Percentiles rank a stretch among this genome's conserved stretches.
These are phyloP conservation scores for Heteromyza rotundicornis DNA, from an alignment of 2,888 invertebrate species.

Conservation along the genomic window DNA sequence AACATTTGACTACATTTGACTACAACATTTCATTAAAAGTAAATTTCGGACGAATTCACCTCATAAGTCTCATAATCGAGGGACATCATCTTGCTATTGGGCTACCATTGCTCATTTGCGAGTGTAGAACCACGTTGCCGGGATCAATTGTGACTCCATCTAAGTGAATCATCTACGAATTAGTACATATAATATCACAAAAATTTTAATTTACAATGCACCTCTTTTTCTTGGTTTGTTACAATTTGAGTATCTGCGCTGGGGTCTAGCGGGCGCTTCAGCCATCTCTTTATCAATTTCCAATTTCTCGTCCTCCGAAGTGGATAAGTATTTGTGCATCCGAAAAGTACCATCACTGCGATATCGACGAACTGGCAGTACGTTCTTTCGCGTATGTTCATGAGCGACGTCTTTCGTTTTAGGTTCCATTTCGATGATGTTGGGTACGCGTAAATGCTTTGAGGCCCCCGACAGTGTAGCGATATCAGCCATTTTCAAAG, in stretches of 20 bases:
- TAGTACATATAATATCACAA: background rate
- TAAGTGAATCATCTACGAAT: slow-evolving; percentile 12
- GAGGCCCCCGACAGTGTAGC: background rate
- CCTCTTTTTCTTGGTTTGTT: slow-evolving; percentile 19
- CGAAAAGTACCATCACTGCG: slow-evolving; percentile 38
- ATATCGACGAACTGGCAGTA: slow-evolving; percentile 32
- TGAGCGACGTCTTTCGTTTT: slow-evolving; percentile 17
- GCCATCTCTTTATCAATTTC: slow-evolving; percentile 19
- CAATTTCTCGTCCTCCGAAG: slow-evolving; percentile 19
- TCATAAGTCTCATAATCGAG: no score
- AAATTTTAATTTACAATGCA: background rate
- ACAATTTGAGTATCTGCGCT: background rate
- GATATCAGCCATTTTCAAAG: slow-evolving; percentile 5
- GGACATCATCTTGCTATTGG: background rate
- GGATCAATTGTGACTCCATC: slow-evolving; percentile 42
- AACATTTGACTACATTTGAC: background rate
- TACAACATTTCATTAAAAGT: background rate
- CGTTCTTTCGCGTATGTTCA: slow-evolving; percentile 22
- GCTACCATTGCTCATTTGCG: slow-evolving; percentile 1
- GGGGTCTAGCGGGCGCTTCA: no score
- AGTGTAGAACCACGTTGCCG: slow-evolving; percentile 36
- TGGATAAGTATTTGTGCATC: slow-evolving; percentile 24
- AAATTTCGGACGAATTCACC: background rate
- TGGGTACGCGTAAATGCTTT: slow-evolving; percentile 7
- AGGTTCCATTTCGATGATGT: background rate